phyloP scores from a whole-genome alignment of 2,888 invertebrate species.

The Hemicrepidius hirtus region DNA sequence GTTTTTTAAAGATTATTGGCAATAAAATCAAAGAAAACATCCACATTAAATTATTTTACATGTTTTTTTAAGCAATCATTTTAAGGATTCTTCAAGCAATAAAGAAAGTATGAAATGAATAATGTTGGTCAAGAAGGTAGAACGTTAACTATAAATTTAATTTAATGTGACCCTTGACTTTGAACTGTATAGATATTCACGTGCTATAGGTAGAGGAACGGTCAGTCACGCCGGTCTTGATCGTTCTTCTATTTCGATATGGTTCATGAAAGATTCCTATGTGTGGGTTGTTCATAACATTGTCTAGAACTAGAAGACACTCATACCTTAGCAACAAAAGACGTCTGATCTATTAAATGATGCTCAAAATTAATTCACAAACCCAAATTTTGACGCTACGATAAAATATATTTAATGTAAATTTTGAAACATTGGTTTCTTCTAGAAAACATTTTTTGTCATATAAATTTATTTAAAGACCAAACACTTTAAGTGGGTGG shows the following conservation, averaged over 20 bases:
- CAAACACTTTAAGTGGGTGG: too few relatives aligned
- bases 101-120: not conserved
- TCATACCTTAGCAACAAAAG: slow-evolving; percentile 8
- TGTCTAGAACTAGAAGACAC: not conserved
- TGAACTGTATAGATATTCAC: slow-evolving; percentile 10
- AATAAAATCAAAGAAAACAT: too few relatives aligned
- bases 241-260: slow-evolving; percentile 28
- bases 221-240: slow-evolving; percentile 19
- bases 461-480: too few relatives aligned
- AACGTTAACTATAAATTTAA: slow-evolving; percentile 10
- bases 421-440: too few relatives aligned
- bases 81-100: not conserved
- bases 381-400: too few relatives aligned
- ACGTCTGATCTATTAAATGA: not conserved
- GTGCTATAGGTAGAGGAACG: not conserved
- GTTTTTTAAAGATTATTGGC: too few relatives aligned
- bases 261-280: slow-evolving; percentile 14
- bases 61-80: too few relatives aligned
- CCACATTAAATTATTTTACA: too few relatives aligned
- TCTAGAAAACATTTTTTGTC: too few relatives aligned
- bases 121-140: not conserved
- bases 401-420: too few relatives aligned
- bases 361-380: not conserved
- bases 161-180: slow-evolving; percentile 29
- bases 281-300: slow-evolving; percentile 12